Conservation (phyloP, 2,888 invertebrate species). For the Yponomeuta evonymella region DNA sequence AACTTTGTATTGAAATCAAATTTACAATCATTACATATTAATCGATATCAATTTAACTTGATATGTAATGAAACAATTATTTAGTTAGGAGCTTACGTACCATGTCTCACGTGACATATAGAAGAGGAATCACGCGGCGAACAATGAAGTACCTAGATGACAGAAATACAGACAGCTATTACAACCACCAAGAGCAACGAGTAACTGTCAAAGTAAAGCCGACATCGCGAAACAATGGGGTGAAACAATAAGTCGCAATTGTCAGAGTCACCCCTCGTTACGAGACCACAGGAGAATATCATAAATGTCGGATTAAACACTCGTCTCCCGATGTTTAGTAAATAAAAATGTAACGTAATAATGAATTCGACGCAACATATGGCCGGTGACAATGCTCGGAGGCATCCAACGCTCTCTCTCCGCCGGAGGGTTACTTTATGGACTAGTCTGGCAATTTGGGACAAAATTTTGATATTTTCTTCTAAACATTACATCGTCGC, state of each 20-base stretch:
- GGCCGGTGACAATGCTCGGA: slow-evolving; percentile 37
- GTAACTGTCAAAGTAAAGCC: slow-evolving; percentile 8
- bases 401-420: slow-evolving; percentile 16
- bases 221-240: slow-evolving; percentile 57
- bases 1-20: no score
- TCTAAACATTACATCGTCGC: neutral
- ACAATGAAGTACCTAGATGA: neutral
- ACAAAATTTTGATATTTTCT: neutral
- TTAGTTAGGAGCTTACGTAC: no score
- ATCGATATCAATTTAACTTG: no score
- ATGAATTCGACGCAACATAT: slow-evolving; percentile 71
- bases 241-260: slow-evolving; percentile 54
- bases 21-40: no score
- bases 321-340: slow-evolving; percentile 67
- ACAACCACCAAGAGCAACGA: neutral
- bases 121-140: slow-evolving; percentile 1
- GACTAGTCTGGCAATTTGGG: slow-evolving; percentile 20
- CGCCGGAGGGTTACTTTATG: slow-evolving; percentile 8
- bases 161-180: neutral
- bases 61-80: no score
- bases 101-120: no score
- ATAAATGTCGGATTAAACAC: slow-evolving; percentile 75
- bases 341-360: slow-evolving; percentile 75
- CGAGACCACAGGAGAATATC: slow-evolving; percentile 71
- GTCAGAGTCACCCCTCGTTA: slow-evolving; percentile 52